Percentiles rank a stretch among this genome's conserved stretches.
These are phyloP conservation scores for Listronotus oregonensis DNA, from an alignment of 1,140 invertebrate species.

Conservation along the genomic window DNA sequence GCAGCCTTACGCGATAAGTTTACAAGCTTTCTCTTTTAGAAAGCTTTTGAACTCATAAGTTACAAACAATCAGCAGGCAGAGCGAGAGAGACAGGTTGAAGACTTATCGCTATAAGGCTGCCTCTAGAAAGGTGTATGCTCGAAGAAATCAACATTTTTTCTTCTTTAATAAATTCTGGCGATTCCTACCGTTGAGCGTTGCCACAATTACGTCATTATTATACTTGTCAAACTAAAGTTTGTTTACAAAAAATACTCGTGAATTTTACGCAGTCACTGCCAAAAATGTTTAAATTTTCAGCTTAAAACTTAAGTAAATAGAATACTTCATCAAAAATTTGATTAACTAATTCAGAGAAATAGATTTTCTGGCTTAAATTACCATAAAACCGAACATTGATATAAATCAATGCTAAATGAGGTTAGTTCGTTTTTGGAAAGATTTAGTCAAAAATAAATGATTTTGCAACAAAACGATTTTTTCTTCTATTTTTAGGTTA, in stretches of 20 bases:
- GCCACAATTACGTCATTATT: background rate
- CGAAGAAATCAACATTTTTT: too few relatives aligned
- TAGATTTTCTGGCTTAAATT: background rate
- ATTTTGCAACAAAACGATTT: slow-evolving; percentile 12
- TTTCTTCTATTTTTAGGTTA: slow-evolving; percentile 21
- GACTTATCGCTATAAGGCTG: too few relatives aligned
- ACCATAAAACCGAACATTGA: slow-evolving; percentile 10
- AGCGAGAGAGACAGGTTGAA: too few relatives aligned
- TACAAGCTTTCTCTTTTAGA: too few relatives aligned
- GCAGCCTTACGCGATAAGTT: too few relatives aligned
- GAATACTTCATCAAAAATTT: background rate
- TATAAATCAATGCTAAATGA: slow-evolving; percentile 12
- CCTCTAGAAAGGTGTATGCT: too few relatives aligned
- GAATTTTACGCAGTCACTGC: slow-evolving; percentile 1
- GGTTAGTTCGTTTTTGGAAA: slow-evolving; percentile 24
- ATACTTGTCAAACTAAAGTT: slow-evolving; percentile 2
- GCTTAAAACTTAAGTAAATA: background rate
- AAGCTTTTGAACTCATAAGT: too few relatives aligned
- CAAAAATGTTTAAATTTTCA: background rate
- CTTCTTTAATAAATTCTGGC: too few relatives aligned
- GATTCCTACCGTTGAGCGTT: background rate
- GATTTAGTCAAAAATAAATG: slow-evolving; percentile 30
- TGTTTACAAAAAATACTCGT: slow-evolving; percentile 10
- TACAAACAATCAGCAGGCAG: too few relatives aligned
- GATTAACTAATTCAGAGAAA: background rate